These are phyloP conservation scores for Tiaroga cobitis DNA, from an alignment of 2,797 vertebrate species.

Conservation along the genomic window DNA sequence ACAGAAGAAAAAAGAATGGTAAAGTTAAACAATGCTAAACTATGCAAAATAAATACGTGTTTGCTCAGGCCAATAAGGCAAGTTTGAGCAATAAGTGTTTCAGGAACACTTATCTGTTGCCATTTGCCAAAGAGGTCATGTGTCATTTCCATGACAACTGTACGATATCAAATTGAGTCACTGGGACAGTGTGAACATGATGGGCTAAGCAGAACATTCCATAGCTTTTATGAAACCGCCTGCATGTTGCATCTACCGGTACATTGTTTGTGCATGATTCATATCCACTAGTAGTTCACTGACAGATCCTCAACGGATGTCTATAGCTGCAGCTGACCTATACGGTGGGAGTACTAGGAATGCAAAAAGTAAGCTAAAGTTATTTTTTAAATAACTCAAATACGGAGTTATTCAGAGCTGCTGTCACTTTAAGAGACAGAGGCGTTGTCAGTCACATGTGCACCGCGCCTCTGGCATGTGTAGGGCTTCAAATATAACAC, in stretches of 20 bases:
- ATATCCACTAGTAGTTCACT: not conserved
- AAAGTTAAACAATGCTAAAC: not conserved
- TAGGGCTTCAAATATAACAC: not conserved
- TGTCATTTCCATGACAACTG: not conserved
- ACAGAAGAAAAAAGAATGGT: not conserved
- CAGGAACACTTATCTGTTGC: not conserved
- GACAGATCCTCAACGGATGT: not conserved
- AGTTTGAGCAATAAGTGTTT: not conserved
- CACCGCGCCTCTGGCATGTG: not conserved
- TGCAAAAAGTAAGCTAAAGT: not conserved
- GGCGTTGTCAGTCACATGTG: slow-evolving; percentile 33
- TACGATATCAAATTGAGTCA: not conserved
- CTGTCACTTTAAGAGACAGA: slow-evolving; percentile 21
- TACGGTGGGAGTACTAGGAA: not conserved
- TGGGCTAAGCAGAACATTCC: slow-evolving; percentile 29
- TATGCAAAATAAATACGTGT: not conserved
- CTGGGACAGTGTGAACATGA: not conserved
- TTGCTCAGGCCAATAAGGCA: not conserved
- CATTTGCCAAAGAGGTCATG: not conserved
- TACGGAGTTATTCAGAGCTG: not conserved
- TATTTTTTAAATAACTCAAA: not conserved
- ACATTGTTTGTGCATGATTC: slow-evolving; percentile 4
- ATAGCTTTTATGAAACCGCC: not conserved
- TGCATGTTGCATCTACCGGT: not conserved
- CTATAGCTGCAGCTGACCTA: not conserved